Percentiles rank a stretch among this genome's conserved stretches.
These are phyloP conservation scores for Drosophila tripunctata DNA, from an alignment of 2,888 invertebrate species.

Conservation along the genomic window DNA sequence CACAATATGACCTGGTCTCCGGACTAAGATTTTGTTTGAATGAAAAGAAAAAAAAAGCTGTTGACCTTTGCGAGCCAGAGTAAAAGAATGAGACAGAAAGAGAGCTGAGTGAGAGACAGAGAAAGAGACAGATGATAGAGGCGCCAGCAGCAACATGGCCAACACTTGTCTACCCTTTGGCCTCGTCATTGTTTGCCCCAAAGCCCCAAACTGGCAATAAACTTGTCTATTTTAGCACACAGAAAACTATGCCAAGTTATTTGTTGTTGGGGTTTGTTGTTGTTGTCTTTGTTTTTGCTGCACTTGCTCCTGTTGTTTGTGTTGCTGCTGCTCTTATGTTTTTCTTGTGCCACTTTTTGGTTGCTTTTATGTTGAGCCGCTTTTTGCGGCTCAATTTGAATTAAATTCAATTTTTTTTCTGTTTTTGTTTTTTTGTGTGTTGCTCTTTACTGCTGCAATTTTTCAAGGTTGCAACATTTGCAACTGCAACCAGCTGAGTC, in stretches of 20 bases:
- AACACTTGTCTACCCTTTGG: constrained; percentile 75
- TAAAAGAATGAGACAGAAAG: neutral
- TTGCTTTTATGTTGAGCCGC: constrained; percentile 20
- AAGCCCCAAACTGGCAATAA: constrained; percentile 75
- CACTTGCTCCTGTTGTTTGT: neutral
- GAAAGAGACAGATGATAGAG: constrained; percentile 1
- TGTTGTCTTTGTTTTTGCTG: neutral
- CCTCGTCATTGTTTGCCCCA: constrained; percentile 75
- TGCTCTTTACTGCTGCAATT: constrained; percentile 11
- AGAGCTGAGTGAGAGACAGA: neutral
- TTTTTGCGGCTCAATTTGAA: constrained; percentile 64
- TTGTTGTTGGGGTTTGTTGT: constrained; percentile 10
- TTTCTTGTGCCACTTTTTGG: constrained; percentile 7
- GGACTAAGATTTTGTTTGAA: constrained; percentile 24
- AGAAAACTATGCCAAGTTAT: constrained; percentile 36
- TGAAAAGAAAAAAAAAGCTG: constrained; percentile 35
- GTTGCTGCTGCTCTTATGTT: neutral
- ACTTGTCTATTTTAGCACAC: constrained; percentile 74
- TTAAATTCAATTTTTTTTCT: constrained; percentile 68
- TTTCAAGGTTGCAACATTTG: constrained; percentile 66
- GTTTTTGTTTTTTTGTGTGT: constrained; percentile 22
- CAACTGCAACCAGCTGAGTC: constrained; percentile 15
- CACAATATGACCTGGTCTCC: constrained; percentile 51
- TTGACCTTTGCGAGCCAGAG: constrained; percentile 49
- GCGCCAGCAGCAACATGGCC: constrained; percentile 42